Evolutionary conservation across 2,113 vertebrate genomes (phyloP).

Genomic region (Marmota monax): DNA sequence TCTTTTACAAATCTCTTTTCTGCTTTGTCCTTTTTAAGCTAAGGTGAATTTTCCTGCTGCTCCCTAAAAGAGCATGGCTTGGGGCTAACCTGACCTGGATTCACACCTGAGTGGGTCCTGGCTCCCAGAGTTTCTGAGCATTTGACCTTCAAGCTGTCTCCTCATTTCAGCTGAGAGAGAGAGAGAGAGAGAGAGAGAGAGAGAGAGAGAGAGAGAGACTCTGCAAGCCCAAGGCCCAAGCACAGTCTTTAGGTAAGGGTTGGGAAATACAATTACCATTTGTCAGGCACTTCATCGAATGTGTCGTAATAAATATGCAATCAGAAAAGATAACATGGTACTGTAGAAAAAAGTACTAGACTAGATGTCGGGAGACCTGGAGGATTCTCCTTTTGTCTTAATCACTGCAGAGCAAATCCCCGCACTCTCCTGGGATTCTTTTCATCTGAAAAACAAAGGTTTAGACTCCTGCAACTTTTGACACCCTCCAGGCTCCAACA

Average conservation of each 20-base stretch:
- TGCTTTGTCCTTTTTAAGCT: not conserved
- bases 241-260: not conserved
- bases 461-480: not conserved
- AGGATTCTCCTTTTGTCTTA: not conserved
- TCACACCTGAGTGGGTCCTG: not conserved
- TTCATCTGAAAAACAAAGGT: not conserved
- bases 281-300: not conserved
- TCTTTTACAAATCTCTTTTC: not conserved
- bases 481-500: not conserved
- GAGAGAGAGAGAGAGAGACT: not conserved
- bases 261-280: not conserved
- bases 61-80: not conserved
- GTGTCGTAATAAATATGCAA: conserved; percentile 3
- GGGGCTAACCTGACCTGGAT: not conserved
- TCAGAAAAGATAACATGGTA: not conserved
- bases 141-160: not conserved
- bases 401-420: not conserved
- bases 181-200: too few species aligned
- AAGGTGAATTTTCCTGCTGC: not conserved
- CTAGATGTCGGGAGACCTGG: not conserved
- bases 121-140: not conserved
- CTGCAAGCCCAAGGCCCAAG: not conserved
- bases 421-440: not conserved
- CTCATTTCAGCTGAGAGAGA: not conserved
- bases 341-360: not conserved